Evolutionary conservation across 2,797 vertebrate genomes (phyloP).

Genomic region (Takifugu ocellatus): DNA sequence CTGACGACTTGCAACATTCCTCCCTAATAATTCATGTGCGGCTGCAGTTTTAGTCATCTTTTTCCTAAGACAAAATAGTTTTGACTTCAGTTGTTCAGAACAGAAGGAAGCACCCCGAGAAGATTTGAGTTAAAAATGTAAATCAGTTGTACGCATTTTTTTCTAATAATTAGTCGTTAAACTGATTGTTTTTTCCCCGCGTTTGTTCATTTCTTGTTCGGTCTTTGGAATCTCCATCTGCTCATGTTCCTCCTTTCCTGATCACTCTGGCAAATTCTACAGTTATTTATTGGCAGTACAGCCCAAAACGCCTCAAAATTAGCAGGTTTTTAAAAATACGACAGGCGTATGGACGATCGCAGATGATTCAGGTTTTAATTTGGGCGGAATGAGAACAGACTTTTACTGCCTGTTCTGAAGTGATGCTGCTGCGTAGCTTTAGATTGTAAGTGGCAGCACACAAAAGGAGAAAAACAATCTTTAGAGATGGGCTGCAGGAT

Average conservation of each 20-base stretch:
- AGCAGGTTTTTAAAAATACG: constrained; percentile 17
- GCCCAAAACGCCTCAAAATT: constrained; percentile 3
- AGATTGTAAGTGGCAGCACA: neutral
- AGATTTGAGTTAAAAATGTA: no score
- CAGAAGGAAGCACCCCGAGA: no score
- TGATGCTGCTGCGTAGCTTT: neutral
- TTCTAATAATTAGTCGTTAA: neutral
- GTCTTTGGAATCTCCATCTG: constrained; percentile 36
- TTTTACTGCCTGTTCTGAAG: neutral
- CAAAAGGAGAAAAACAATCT: neutral
- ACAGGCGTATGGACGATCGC: constrained; percentile 3
- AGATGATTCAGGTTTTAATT: neutral
- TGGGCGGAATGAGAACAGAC: neutral
- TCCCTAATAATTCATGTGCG: no score
- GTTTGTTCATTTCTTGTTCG: constrained; percentile 3
- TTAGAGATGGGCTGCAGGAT: neutral
- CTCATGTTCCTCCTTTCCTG: constrained; percentile 7
- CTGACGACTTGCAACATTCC: neutral
- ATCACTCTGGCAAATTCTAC: constrained; percentile 18
- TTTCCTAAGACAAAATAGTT: no score
- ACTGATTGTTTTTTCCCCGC: constrained; percentile 1
- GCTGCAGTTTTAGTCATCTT: no score
- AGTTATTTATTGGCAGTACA: constrained; percentile 10
- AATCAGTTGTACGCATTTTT: no score
- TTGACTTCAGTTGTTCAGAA: no score